Base-by-base conservation (phyloP, 2,797 vertebrate species). In the Anguilla megastoma region DNA sequence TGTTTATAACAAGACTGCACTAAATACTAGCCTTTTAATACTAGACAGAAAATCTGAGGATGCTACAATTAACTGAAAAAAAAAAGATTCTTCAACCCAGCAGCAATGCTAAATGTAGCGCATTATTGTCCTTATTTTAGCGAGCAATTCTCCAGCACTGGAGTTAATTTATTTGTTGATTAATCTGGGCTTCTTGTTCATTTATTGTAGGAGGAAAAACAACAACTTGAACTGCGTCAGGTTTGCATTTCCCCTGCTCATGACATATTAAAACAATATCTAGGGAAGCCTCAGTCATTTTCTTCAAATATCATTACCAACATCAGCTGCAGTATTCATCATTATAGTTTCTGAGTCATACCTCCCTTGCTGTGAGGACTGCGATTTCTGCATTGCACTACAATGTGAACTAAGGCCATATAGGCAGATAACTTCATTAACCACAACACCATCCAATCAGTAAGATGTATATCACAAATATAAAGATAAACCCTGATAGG, bases 111-210 rank as follows among this genome's bases (percentile, higher is more conserved):
- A 60, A 27, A 69, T 71, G 27, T 30, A 30, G 27, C 27, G 2
- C 69, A 71, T 71, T 33, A 71, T 71, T 71, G 69, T n/a, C 69
- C 69, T 30, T 30, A 71, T 71, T 71, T 71, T 71, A 71, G n/a
- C 10, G 2, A 71, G 69, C n/a, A 71, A 33, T 71, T 71, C 27
- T 71, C 69, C 69, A 71, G 27, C 69, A 71, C 69, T 71, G 69
- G 27, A 12, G 27, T 3, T 69, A 7, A 71, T 71, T 71, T 71
- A 33, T 71, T 71, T 27, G 27, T 71, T 71, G 27, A 66, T 66
- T 27, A n/a, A 66, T 66, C 24, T n/a, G 24, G 60, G 0, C 69
- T 71, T 71, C 27, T 33, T 71, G 27, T 30, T n/a, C 27, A 71
- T 71, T 8, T 71, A 27, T 30, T 71, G 27, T 71, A 12, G 27